Evolutionary conservation across 2,113 vertebrate genomes (phyloP).

Genomic region (Falcunculus frontatus): DNA sequence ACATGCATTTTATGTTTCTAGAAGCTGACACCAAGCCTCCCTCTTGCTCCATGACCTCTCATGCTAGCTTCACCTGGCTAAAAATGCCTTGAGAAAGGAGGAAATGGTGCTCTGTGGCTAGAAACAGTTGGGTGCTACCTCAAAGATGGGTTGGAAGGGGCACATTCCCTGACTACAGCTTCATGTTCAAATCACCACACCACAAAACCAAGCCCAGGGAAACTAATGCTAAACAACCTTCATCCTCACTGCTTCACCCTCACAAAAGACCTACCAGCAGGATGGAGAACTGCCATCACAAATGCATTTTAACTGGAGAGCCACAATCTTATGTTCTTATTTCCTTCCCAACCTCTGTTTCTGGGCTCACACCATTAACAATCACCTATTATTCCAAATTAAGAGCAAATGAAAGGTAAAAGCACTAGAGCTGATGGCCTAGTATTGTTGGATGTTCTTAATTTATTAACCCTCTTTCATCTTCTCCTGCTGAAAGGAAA

Average conservation of each 20-base stretch:
- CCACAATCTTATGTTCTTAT: not conserved
- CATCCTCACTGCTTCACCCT: not conserved
- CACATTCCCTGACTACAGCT: not conserved
- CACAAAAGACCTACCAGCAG: not conserved
- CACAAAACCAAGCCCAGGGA: not conserved
- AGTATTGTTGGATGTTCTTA: not conserved
- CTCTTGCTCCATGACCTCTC: not conserved
- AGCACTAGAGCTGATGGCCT: not conserved
- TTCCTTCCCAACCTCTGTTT: not conserved
- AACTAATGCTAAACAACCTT: not conserved
- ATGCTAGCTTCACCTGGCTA: not conserved
- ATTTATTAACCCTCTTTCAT: not conserved
- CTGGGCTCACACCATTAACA: not conserved
- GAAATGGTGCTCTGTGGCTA: not conserved
- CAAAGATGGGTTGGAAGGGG: not conserved
- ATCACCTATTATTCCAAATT: not conserved
- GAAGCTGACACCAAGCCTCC: not conserved
- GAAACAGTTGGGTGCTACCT: not conserved
- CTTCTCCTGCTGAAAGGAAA: not conserved
- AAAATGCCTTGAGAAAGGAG: not conserved
- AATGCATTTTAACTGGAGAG: not conserved
- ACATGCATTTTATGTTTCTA: not conserved
- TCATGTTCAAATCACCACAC: not conserved
- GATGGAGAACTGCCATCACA: not conserved
- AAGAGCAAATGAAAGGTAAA: not conserved